Base-by-base conservation (phyloP, 2,797 vertebrate species). In the Sebastes diploproa region DNA sequence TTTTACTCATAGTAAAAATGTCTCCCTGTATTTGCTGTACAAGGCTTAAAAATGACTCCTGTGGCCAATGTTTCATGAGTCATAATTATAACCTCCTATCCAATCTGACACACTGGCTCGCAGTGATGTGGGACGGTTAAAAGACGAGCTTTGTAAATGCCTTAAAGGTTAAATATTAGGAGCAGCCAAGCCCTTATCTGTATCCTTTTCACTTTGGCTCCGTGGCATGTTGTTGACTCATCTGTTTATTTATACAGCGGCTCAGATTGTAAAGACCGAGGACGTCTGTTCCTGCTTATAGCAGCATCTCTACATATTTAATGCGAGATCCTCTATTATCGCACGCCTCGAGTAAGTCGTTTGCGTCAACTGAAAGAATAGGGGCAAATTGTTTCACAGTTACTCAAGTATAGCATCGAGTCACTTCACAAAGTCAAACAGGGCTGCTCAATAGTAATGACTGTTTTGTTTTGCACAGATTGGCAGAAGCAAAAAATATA, bases 281-380 rank as follows among this genome's bases (percentile, higher is more conserved):
- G 72, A 78, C 22, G 66, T 86, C 84, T 89, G 81, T 77, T 88
- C 70, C 82, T 62, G 80, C 89, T 86, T 83, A 89, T 62, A 77
- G 77, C 82, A 73, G 77, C 86, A 85, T 79, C 78, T 50, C 78
- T 83, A 69, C 90, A 93, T 92, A 80, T 91, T 91, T 92, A 88
- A 91, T 89, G 78, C 13, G 12, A 54, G 34, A 79, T 68, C 34
- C 34, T 85, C 73, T 84, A 20, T 83, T 85, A 77, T 85, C 16
- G 55, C 81, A 72, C 10, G 32, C 66, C 58, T 75, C 11, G 0
- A 80, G 46, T 78, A 74, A 73, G 56, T 74, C 34, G 67, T 76
- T 63, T 59, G 60, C 61, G 5, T 69, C 74, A 34, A 42, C 68
- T 70, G 80, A 80, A 76, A 86, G 74, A 91, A 88, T 72, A 73